A percentile compares a stretch with the other conserved stretches of the same genome.
phyloP scores from a whole-genome alignment of 2,888 invertebrate species.

The Drosophila nigricruria region DNA sequence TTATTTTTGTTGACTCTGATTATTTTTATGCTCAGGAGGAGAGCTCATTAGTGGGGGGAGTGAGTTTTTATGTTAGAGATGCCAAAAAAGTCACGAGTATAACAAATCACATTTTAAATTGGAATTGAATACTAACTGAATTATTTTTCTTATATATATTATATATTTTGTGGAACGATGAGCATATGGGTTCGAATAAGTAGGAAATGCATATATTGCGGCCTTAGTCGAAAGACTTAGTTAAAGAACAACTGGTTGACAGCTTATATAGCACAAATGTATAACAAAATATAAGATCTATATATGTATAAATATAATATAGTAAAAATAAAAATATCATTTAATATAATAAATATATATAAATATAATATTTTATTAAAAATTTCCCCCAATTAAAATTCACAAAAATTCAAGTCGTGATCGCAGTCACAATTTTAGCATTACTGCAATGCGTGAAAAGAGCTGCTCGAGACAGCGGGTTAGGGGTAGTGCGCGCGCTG shows the following conservation, averaged over 20 bases:
- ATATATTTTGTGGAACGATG: no score
- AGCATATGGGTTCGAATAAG: no score
- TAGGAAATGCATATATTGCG: no score
- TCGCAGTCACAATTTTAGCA: slow-evolving; percentile 28
- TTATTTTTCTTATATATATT: no score
- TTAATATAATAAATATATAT: not conserved
- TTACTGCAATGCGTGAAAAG: slow-evolving; percentile 5
- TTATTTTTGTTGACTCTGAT: slow-evolving; percentile 40
- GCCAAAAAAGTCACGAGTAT: not conserved
- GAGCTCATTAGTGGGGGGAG: slow-evolving; percentile 3
- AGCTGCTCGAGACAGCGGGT: not conserved
- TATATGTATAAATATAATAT: not conserved
- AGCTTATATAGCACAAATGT: no score
- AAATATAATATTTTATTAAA: not conserved
- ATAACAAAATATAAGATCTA: no score
- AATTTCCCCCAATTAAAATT: not conserved
- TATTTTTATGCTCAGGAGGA: not conserved
- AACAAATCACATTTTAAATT: not conserved
- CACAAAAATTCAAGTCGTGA: not conserved
- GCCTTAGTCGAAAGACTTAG: no score
- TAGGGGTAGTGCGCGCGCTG: not conserved
- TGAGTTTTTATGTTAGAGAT: not conserved
- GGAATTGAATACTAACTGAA: not conserved
- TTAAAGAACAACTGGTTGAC: no score
- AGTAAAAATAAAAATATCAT: not conserved